Conservation (phyloP, 2,113 vertebrate genomes). For the Lamprotornis superbus region DNA sequence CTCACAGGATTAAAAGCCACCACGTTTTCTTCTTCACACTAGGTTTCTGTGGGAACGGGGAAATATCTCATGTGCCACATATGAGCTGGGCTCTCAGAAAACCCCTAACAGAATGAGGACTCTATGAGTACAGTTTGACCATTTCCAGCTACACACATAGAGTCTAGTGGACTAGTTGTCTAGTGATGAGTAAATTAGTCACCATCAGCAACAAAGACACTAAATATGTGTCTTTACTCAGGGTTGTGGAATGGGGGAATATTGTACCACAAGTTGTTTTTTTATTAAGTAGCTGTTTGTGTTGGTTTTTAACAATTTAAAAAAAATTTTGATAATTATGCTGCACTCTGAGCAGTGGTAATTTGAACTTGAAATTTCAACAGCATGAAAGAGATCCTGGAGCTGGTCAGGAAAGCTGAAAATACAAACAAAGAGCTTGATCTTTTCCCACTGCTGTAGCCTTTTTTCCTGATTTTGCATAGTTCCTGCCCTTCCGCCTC, state of each 20-base stretch:
- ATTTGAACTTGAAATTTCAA: constrained; percentile 7
- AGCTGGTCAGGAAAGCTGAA: constrained; percentile 5
- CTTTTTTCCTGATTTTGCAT: neutral
- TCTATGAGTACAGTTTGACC: neutral
- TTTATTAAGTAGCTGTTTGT: neutral
- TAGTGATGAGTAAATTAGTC: neutral
- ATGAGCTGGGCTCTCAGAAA: neutral
- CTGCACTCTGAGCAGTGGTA: neutral
- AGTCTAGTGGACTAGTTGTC: neutral
- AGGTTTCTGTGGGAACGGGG: neutral
- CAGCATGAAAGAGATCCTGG: neutral
- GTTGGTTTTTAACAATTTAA: neutral
- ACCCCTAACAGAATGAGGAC: neutral
- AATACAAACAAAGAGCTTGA: neutral
- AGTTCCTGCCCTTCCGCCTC: constrained; percentile 10
- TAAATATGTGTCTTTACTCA: neutral
- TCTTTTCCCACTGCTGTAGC: neutral
- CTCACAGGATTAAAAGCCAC: neutral
- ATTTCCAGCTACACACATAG: neutral
- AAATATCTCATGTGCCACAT: neutral
- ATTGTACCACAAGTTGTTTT: neutral
- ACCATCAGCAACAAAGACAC: neutral
- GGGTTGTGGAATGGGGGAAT: neutral
- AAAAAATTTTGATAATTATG: neutral
- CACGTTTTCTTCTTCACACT: neutral